Conservation (phyloP, 2,797 vertebrate species). For the Danio jaintianensis region DNA sequence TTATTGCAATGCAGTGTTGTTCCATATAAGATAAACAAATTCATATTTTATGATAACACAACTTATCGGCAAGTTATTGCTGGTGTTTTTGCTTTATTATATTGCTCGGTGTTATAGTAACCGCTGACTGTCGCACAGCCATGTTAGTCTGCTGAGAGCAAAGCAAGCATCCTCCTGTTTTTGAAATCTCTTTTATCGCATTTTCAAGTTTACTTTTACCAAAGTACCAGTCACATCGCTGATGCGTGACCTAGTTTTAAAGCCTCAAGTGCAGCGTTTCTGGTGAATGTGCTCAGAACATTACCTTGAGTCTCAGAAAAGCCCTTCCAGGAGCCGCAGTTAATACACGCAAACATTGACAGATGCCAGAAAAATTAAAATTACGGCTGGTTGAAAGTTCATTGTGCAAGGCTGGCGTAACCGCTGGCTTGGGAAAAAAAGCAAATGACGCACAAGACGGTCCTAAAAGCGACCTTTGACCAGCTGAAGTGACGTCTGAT, state of each 20-base stretch:
- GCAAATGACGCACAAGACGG: constrained; percentile 36
- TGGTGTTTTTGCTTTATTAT: neutral
- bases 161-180: neutral
- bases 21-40: neutral
- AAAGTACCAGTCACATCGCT: neutral
- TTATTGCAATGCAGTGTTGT: neutral
- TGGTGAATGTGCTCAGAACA: constrained; percentile 4
- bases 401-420: constrained; percentile 24
- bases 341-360: constrained; percentile 40
- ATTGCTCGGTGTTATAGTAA: neutral
- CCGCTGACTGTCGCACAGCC: neutral
- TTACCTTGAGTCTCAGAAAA: constrained; percentile 6
- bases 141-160: neutral
- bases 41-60: neutral
- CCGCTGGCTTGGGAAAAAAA: constrained; percentile 35
- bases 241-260: constrained; percentile 27
- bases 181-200: neutral
- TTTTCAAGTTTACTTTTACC: constrained; percentile 33
- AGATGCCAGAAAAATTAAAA: constrained; percentile 19
- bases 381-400: constrained; percentile 25
- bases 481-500: neutral
- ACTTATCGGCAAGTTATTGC: neutral
- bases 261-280: neutral
- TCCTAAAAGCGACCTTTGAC: constrained; percentile 11
- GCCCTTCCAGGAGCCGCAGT: constrained; percentile 37